These are phyloP conservation scores for Lysandra coridon DNA, from an alignment of 2,888 invertebrate genomes.

Conservation along the genomic window DNA sequence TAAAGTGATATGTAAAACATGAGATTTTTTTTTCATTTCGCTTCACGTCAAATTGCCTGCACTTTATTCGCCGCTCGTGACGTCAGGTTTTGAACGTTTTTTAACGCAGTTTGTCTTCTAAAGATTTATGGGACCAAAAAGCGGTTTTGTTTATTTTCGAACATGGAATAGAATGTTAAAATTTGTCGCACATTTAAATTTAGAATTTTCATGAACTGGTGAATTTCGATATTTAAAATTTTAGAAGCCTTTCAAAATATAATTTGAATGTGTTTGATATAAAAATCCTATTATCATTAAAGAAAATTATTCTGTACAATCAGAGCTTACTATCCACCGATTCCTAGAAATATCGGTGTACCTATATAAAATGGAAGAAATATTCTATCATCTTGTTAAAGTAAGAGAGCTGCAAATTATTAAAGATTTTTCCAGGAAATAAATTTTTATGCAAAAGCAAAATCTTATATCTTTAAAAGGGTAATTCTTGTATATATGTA, in stretches of 20 bases:
- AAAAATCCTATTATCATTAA: too few relatives aligned
- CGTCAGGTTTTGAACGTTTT: slow-evolving; percentile 37
- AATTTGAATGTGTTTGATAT: neutral
- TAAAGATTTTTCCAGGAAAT: neutral
- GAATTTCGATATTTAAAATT: neutral
- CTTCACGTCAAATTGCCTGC: slow-evolving; percentile 40
- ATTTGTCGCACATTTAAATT: neutral
- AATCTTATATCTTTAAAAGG: too few relatives aligned
- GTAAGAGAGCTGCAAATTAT: neutral
- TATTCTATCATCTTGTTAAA: neutral
- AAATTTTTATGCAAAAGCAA: neutral
- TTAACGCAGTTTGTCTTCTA: slow-evolving; percentile 34
- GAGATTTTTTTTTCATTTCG: slow-evolving; percentile 40
- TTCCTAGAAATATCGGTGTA: neutral
- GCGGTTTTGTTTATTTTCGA: slow-evolving; percentile 35
- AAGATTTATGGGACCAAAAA: slow-evolving; percentile 32
- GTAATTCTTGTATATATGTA: too few relatives aligned
- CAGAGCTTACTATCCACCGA: neutral
- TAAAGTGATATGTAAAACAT: slow-evolving; percentile 47
- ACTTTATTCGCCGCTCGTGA: slow-evolving; percentile 39
- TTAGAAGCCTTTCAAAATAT: neutral
- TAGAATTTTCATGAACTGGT: neutral
- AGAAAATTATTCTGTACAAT: too few relatives aligned
- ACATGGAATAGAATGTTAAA: slow-evolving; percentile 30
- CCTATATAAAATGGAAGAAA: neutral